phyloP scores from a whole-genome alignment of 2,113 vertebrate species.

The Chaenogobius annularis region DNA sequence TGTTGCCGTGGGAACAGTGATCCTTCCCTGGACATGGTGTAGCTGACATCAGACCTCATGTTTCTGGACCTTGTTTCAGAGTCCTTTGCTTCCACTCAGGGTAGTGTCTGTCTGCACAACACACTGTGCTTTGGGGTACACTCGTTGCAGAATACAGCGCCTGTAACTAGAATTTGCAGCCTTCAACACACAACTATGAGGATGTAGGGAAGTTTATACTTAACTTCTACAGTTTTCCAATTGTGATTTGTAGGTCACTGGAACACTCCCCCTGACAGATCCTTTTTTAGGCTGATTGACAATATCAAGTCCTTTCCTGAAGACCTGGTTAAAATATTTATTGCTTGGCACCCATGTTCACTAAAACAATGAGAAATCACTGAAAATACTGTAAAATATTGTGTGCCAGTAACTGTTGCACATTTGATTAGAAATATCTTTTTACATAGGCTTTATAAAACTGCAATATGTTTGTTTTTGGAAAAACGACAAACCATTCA shows the following conservation, averaged over 20 bases:
- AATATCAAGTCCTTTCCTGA: background rate
- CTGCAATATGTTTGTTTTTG: too few relatives aligned
- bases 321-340: background rate
- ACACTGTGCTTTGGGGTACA: constrained; percentile 37
- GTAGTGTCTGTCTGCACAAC: constrained; percentile 53
- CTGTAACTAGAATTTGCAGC: constrained; percentile 26
- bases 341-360: background rate
- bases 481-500: too few relatives aligned
- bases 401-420: background rate
- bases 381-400: background rate
- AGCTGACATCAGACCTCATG: constrained; percentile 39
- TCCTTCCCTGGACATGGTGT: constrained; percentile 39
- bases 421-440: background rate
- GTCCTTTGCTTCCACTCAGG: constrained; percentile 69
- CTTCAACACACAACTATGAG: background rate
- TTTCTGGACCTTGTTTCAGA: constrained; percentile 51
- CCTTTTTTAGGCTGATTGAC: background rate
- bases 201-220: background rate
- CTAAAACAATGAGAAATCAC: background rate
- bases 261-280: background rate
- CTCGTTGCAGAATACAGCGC: background rate
- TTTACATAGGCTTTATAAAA: too few relatives aligned
- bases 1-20: constrained; percentile 29
- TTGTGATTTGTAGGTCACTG: background rate
- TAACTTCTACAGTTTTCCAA: background rate